phyloP scores from a whole-genome alignment of 2,888 invertebrate genomes.

The Abrostola triplasia region DNA sequence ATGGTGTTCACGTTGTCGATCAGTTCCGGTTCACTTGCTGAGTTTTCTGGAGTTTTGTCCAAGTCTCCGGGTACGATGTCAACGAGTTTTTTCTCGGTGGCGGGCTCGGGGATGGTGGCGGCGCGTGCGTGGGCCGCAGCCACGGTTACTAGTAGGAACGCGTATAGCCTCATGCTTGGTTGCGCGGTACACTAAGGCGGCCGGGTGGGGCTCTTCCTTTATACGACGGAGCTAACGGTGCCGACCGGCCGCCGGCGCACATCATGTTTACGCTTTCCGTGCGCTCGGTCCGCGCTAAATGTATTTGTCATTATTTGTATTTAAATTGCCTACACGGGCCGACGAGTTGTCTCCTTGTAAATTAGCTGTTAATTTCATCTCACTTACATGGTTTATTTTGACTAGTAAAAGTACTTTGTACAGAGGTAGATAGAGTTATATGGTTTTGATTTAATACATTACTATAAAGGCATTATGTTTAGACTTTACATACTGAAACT shows the following conservation, averaged over 20 bases:
- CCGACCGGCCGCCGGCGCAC: slow-evolving; percentile 59
- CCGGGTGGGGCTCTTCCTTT: slow-evolving; percentile 70
- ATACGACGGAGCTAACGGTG: slow-evolving; percentile 82
- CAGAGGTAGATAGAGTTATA: neutral
- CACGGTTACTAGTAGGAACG: slow-evolving; percentile 69
- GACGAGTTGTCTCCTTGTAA: slow-evolving; percentile 47
- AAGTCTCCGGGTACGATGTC: slow-evolving; percentile 55
- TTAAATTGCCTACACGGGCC: slow-evolving; percentile 63
- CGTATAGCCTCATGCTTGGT: slow-evolving; percentile 78
- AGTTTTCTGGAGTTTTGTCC: slow-evolving; percentile 62
- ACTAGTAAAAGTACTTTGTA: neutral
- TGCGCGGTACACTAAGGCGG: slow-evolving; percentile 69
- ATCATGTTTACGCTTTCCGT: slow-evolving; percentile 72
- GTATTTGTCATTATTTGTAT: slow-evolving; percentile 81
- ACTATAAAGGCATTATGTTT: too few species aligned
- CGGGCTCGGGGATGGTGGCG: slow-evolving; percentile 66
- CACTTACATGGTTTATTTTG: slow-evolving; percentile 9
- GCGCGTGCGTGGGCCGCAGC: slow-evolving; percentile 73
- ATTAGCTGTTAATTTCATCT: slow-evolving; percentile 50
- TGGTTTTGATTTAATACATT: too few species aligned
- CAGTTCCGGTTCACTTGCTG: slow-evolving; percentile 64
- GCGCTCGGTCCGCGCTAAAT: slow-evolving; percentile 69
- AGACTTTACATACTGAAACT: too few species aligned
- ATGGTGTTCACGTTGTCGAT: slow-evolving; percentile 65
- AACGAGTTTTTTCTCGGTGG: slow-evolving; percentile 53